These are phyloP conservation scores for Hiodon tergisus DNA, from an alignment of 2,113 vertebrate species.

Conservation along the genomic window DNA sequence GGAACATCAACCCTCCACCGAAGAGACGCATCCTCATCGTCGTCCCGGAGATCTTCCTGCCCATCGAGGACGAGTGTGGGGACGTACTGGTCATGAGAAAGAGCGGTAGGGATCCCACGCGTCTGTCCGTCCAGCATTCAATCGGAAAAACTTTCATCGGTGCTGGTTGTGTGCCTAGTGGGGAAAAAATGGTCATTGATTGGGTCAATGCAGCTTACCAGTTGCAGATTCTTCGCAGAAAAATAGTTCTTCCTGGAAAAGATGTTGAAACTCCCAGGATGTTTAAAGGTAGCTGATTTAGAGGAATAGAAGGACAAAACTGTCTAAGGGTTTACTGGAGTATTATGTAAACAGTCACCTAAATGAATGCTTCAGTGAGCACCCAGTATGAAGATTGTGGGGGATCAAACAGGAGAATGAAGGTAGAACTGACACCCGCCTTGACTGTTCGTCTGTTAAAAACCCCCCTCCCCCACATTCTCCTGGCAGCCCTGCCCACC, in stretches of 20 bases:
- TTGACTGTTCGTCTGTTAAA: background rate
- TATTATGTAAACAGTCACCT: too few species aligned
- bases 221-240: too few species aligned
- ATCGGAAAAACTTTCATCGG: background rate
- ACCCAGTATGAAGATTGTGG: too few species aligned
- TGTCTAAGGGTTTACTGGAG: too few species aligned
- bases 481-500: conserved; percentile 71
- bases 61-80: conserved; percentile 93
- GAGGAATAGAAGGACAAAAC: too few species aligned
- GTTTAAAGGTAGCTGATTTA: too few species aligned
- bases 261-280: too few species aligned
- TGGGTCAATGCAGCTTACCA: too few species aligned
- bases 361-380: too few species aligned
- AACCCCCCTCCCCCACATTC: background rate
- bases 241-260: too few species aligned
- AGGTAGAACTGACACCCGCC: too few species aligned
- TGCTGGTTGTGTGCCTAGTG: background rate
- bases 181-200: background rate
- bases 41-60: conserved; percentile 95
- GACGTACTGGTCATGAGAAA: conserved; percentile 98
- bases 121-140: background rate
- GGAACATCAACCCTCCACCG: conserved; percentile 96
- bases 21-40: conserved; percentile 97
- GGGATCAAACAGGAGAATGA: too few species aligned
- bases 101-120: conserved; percentile 72